These are phyloP conservation scores for Ophion slaviceki DNA, from an alignment of 2,888 invertebrate genomes.

Conservation along the genomic window DNA sequence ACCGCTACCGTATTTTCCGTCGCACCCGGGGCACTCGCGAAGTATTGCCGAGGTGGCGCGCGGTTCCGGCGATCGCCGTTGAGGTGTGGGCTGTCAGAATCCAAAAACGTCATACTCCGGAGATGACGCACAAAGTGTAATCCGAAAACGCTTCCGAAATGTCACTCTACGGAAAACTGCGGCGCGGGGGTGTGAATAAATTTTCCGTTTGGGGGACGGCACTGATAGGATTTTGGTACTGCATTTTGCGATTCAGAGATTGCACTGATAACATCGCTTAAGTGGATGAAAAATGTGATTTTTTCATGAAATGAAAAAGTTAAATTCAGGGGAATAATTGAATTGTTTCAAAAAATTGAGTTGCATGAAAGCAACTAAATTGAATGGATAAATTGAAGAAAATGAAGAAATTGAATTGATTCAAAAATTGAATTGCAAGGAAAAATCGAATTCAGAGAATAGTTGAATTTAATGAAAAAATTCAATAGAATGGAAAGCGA, in stretches of 20 bases:
- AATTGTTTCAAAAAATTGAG: background rate
- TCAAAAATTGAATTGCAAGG: background rate
- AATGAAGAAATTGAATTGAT: too few relatives aligned
- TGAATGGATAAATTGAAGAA: too few relatives aligned
- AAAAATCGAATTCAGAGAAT: background rate
- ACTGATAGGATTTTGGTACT: too few relatives aligned
- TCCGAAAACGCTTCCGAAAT: background rate
- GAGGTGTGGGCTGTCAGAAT: background rate
- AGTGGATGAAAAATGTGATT: background rate
- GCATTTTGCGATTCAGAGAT: too few relatives aligned
- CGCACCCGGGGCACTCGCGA: slow-evolving; percentile 33
- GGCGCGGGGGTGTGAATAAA: too few relatives aligned
- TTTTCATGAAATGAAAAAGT: background rate
- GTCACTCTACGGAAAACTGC: too few relatives aligned
- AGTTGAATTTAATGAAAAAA: background rate
- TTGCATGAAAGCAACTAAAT: too few relatives aligned
- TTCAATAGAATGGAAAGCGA: background rate
- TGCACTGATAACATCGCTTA: background rate
- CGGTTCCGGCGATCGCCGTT: background rate
- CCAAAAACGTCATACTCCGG: background rate
- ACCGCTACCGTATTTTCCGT: slow-evolving; percentile 56
- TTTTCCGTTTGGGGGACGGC: too few relatives aligned
- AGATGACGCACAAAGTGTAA: background rate
- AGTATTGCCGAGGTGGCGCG: slow-evolving; percentile 50
- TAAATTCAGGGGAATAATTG: too few relatives aligned